These are phyloP conservation scores for Conus ventricosus DNA, from an alignment of 1,140 invertebrate genomes.

Conservation along the genomic window DNA sequence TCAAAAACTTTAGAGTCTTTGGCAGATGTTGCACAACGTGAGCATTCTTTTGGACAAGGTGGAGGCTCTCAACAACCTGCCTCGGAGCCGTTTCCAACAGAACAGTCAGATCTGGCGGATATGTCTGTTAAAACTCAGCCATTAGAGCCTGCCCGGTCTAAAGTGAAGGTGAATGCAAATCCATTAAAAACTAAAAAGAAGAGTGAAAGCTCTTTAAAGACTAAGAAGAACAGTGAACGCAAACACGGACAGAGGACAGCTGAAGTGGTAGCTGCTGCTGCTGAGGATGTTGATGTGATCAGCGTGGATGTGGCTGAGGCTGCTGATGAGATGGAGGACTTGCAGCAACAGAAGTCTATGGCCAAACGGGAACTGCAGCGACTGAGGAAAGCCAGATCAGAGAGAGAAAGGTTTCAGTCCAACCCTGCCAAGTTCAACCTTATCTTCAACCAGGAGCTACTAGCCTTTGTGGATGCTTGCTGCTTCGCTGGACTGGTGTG, in stretches of 20 bases:
- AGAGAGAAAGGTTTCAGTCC: not conserved
- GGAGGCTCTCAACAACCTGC: not conserved
- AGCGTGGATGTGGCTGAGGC: not conserved
- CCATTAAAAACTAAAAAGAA: constrained; percentile 1
- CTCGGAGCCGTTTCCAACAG: not conserved
- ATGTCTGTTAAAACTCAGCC: not conserved
- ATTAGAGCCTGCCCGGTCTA: not conserved
- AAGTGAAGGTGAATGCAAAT: not conserved
- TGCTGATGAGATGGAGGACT: not conserved
- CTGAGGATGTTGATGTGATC: not conserved
- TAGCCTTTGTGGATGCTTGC: constrained; percentile 25
- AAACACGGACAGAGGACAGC: not conserved
- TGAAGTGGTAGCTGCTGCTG: not conserved
- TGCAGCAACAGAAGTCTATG: not conserved
- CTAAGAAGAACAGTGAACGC: not conserved
- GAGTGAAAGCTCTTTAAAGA: not conserved
- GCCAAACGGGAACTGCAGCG: not conserved
- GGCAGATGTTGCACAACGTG: not conserved
- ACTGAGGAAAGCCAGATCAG: constrained; percentile 13
- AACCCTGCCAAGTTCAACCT: constrained; percentile 18
- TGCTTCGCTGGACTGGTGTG: constrained; percentile 34
- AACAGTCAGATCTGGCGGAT: not conserved
- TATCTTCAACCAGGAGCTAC: constrained; percentile 28
- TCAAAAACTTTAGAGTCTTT: not conserved
- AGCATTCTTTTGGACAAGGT: no score